A percentile compares a stretch with the other conserved stretches of the same genome.
Evolutionary conservation across 2,888 invertebrate genomes (phyloP).

Genomic region (Scrobipalpa costella): DNA sequence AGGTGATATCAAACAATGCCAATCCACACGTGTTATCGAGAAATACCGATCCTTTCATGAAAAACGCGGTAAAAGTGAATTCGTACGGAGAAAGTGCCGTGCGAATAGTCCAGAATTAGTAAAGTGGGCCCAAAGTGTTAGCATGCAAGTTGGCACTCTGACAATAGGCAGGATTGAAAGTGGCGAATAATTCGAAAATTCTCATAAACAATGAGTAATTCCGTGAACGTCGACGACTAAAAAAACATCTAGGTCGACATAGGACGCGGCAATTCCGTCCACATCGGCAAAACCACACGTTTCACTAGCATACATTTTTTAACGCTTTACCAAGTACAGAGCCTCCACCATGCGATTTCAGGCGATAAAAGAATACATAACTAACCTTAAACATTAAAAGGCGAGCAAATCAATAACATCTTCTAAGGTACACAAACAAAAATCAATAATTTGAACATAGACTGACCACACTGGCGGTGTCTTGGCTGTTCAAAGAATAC

Average conservation of each 20-base stretch:
- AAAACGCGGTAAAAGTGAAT: constrained; percentile 37
- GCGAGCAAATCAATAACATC: constrained; percentile 67
- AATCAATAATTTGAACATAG: constrained; percentile 71
- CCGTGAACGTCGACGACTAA: constrained; percentile 30
- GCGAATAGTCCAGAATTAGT: not conserved
- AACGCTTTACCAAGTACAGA: not conserved
- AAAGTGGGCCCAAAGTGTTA: not conserved
- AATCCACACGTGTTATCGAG: not conserved
- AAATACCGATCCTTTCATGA: not conserved
- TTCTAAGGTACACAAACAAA: constrained; percentile 66
- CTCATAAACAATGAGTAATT: not conserved
- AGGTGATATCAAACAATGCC: not conserved
- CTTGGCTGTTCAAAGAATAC: constrained; percentile 77
- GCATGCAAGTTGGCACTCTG: constrained; percentile 22
- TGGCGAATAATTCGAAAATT: not conserved
- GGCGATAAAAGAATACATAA: constrained; percentile 27
- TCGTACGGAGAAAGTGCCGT: constrained; percentile 36
- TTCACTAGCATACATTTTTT: not conserved
- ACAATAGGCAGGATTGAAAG: constrained; percentile 17
- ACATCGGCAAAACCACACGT: not conserved
- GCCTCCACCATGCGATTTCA: not conserved
- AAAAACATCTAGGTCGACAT: constrained; percentile 53
- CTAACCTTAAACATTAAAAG: constrained; percentile 47
- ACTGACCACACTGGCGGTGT: constrained; percentile 79
- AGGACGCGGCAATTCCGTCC: constrained; percentile 8